Evolutionary conservation across 2,797 vertebrate genomes (phyloP).

Genomic region (Hybognathus amarus): DNA sequence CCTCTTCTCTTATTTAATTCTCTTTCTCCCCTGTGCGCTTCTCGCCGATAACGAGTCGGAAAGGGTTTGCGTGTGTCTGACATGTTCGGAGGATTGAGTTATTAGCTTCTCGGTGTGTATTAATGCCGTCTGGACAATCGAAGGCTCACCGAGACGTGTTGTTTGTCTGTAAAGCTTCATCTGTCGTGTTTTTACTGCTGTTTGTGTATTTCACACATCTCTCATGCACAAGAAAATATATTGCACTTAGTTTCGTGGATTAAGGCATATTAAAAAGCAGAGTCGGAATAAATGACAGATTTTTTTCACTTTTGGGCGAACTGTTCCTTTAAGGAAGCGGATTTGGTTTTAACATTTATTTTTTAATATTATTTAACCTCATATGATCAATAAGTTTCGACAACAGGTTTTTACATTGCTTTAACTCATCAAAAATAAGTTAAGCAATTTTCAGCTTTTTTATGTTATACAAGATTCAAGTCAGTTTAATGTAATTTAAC

Average conservation of each 20-base stretch:
- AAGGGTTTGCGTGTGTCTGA: neutral
- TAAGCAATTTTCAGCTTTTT: no score
- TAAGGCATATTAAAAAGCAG: neutral
- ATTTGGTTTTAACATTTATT: neutral
- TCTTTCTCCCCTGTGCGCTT: neutral
- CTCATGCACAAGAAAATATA: neutral
- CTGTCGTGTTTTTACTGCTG: neutral
- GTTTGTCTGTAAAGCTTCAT: neutral
- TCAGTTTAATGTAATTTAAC: no score
- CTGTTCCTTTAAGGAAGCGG: no score
- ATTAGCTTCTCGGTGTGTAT: conserved; percentile 24
- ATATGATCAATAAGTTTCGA: no score
- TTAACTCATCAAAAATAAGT: no score
- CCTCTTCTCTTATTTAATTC: conserved; percentile 37
- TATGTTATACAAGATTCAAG: no score
- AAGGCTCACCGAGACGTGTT: neutral
- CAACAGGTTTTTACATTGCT: no score
- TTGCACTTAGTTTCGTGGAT: neutral
- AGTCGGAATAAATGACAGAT: neutral
- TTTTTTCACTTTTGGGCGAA: no score
- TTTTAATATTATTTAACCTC: no score
- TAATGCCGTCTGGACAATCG: conserved; percentile 10
- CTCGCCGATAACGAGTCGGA: neutral
- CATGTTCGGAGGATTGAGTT: neutral
- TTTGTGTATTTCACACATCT: neutral